Percentiles rank a stretch among this genome's conserved stretches.
Conservation (phyloP, 2,113 vertebrate species). For the Oreochromis aureus region DNA sequence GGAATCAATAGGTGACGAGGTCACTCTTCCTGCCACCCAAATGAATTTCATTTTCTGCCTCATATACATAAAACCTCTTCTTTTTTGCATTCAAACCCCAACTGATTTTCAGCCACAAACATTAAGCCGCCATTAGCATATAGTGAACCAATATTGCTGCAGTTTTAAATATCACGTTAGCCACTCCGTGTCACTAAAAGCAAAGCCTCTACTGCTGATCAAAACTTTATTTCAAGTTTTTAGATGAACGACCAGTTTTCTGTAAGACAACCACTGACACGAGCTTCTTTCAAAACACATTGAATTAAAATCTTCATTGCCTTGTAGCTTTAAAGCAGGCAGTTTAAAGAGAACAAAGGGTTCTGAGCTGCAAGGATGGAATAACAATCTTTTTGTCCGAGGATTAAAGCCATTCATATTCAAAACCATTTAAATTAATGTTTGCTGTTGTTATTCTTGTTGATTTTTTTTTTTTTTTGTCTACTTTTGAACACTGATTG, state of each 20-base stretch:
- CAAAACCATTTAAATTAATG: neutral
- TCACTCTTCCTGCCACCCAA: slow-evolving; percentile 17
- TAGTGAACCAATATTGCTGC: neutral
- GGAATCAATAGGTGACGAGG: slow-evolving; percentile 61
- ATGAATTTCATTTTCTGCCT: slow-evolving; percentile 50
- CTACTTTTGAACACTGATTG: neutral
- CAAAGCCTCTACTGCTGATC: neutral
- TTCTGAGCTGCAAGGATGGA: neutral
- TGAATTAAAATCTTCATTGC: neutral
- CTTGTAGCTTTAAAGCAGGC: neutral
- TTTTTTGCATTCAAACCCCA: slow-evolving; percentile 16
- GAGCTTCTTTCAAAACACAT: neutral
- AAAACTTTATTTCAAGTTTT: neutral
- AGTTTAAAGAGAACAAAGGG: neutral
- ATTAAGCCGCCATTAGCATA: neutral
- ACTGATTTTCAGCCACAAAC: slow-evolving; percentile 5
- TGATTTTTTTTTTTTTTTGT: neutral
- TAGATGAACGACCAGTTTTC: neutral
- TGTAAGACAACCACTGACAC: neutral
- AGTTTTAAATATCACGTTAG: neutral
- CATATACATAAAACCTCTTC: slow-evolving; percentile 45
- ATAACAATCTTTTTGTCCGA: neutral
- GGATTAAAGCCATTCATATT: slow-evolving; percentile 12
- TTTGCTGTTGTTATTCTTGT: neutral
- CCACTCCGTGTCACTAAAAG: neutral